phyloP scores from a whole-genome alignment of 2,797 vertebrate genomes.

The Perodicticus potto region DNA sequence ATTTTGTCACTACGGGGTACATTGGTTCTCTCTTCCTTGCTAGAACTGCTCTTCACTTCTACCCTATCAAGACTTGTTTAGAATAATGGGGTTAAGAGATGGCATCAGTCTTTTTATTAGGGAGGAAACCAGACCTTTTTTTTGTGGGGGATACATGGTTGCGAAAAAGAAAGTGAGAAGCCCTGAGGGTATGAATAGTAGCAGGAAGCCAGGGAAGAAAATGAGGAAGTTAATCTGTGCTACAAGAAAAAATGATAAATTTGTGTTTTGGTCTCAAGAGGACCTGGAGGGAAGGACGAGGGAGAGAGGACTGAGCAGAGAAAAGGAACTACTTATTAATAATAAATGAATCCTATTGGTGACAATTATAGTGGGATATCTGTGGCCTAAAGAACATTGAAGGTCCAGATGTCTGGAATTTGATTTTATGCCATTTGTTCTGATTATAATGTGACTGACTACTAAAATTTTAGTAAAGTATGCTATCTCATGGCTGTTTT shows the following conservation, averaged over 20 bases:
- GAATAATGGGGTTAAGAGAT: not conserved
- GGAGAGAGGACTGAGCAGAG: not conserved
- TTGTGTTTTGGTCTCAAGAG: conserved; percentile 4
- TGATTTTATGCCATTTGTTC: not conserved
- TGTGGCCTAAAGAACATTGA: not conserved
- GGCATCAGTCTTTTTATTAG: not conserved
- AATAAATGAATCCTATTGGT: not conserved
- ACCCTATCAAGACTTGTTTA: not conserved
- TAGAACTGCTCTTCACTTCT: not conserved
- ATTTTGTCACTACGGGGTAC: not conserved
- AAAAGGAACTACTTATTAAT: not conserved
- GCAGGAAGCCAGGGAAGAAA: not conserved
- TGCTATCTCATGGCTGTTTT: not conserved
- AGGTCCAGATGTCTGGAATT: not conserved
- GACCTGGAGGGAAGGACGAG: not conserved
- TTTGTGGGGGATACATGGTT: not conserved
- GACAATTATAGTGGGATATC: not conserved
- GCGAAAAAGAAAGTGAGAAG: conserved; percentile 30
- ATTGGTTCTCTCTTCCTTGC: not conserved
- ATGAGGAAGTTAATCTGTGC: not conserved
- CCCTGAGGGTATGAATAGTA: not conserved
- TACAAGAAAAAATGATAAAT: not conserved
- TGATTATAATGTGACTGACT: not conserved
- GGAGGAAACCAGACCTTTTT: not conserved
- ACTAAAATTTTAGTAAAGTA: not conserved